These are phyloP conservation scores for Amphiprion clarkii DNA, from an alignment of 2,797 vertebrate genomes.

Conservation along the genomic window DNA sequence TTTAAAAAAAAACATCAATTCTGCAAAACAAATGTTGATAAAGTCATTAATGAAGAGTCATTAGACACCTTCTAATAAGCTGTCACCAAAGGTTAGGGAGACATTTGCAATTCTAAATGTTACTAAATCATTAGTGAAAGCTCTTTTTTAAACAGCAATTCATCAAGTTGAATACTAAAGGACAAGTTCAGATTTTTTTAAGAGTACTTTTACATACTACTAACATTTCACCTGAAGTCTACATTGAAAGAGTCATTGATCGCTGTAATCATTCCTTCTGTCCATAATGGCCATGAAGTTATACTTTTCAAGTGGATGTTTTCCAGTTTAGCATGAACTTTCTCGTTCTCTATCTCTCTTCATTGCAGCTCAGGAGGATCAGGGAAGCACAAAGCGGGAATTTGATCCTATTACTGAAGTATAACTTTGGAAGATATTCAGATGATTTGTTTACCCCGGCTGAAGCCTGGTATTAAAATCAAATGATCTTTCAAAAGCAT, in stretches of 20 bases:
- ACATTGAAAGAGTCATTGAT: not conserved
- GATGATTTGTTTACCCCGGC: not conserved
- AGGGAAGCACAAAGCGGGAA: not conserved
- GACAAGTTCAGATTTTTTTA: not conserved
- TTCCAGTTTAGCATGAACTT: not conserved
- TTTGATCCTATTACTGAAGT: not conserved
- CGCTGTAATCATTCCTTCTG: not conserved
- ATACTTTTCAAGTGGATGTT: constrained; percentile 1
- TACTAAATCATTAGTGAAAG: constrained; percentile 30
- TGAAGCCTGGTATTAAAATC: not conserved
- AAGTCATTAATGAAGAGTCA: constrained; percentile 41
- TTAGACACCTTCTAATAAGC: constrained; percentile 32
- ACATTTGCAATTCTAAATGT: constrained; percentile 25
- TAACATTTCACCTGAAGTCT: too few relatives aligned
- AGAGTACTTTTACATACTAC: too few relatives aligned
- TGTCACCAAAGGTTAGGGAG: constrained; percentile 33
- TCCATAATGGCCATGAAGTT: not conserved
- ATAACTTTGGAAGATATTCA: not conserved
- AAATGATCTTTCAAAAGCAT: constrained; percentile 6
- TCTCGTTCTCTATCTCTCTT: not conserved
- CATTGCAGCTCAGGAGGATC: not conserved
- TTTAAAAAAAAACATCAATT: constrained; percentile 6
- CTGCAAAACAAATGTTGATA: constrained; percentile 39
- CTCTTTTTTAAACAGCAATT: constrained; percentile 7
- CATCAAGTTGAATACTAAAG: constrained; percentile 6